phyloP scores from a whole-genome alignment of 2,888 invertebrate species.

The Cheiracanthium punctorium region DNA sequence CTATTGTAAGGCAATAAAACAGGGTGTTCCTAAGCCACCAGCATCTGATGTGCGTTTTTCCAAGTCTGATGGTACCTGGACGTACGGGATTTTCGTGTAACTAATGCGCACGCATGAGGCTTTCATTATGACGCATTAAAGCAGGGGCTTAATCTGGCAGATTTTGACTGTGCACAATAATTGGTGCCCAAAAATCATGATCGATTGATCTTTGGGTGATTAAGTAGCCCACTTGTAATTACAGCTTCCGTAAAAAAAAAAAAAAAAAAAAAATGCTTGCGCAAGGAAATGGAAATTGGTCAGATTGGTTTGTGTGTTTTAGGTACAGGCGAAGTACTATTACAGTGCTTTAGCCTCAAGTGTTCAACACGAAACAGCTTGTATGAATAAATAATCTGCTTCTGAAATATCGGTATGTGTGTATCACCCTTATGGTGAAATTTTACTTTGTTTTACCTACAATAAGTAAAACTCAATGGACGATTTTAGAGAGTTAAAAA shows the following conservation, averaged over 20 bases:
- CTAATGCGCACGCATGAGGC: not conserved
- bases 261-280: not conserved
- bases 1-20: not conserved
- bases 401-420: no score
- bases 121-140: not conserved
- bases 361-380: no score
- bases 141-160: not conserved
- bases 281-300: not conserved
- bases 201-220: not conserved
- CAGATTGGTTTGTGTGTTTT: no score
- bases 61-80: not conserved
- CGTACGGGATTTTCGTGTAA: not conserved
- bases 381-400: no score
- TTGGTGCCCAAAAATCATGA: not conserved
- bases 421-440: no score
- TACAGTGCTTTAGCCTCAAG: no score
- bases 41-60: not conserved
- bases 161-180: not conserved
- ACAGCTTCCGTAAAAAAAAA: conserved; percentile 6
- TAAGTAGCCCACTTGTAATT: conserved; percentile 7
- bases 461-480: no score
- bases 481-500: no score
- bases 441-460: no score
- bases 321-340: no score
- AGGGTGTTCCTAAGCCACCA: not conserved